These are phyloP conservation scores for Meloidogyne chitwoodi DNA, from an alignment of 1,140 invertebrate genomes.

Conservation along the genomic window DNA sequence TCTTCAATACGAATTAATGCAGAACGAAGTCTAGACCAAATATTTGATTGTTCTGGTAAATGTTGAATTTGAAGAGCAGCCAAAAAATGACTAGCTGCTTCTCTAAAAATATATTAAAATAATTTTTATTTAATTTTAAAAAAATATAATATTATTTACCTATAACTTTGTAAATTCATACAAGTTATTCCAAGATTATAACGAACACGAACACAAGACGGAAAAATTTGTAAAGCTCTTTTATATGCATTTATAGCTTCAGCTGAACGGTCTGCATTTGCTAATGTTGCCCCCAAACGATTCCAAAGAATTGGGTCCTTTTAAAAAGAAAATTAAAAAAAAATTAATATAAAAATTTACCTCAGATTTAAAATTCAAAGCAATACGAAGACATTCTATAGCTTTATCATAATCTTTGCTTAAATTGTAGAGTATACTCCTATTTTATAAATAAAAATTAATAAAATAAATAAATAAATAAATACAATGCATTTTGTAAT, in stretches of 20 bases:
- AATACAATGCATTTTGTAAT: constrained; percentile 14
- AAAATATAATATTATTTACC: constrained; percentile 65
- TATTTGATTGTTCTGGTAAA: constrained; percentile 65
- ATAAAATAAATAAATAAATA: constrained; percentile 64
- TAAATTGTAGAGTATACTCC: constrained; percentile 89
- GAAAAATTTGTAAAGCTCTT: constrained; percentile 80
- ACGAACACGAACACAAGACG: constrained; percentile 89
- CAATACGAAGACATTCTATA: constrained; percentile 86
- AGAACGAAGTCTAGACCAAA: constrained; percentile 88
- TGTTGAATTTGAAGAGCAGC: constrained; percentile 86
- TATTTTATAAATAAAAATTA: constrained; percentile 88
- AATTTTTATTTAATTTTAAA: neutral
- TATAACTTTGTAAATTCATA: constrained; percentile 88
- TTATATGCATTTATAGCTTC: constrained; percentile 94
- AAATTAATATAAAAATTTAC: constrained; percentile 60
- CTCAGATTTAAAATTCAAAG: constrained; percentile 75
- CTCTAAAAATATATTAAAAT: constrained; percentile 63
- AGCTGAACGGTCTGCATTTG: constrained; percentile 86
- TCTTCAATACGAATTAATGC: constrained; percentile 70
- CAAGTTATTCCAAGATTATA: constrained; percentile 97
- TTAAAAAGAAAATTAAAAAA: constrained; percentile 16
- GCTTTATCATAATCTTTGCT: constrained; percentile 90
- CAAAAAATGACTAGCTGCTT: constrained; percentile 90
- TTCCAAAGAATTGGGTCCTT: constrained; percentile 93
- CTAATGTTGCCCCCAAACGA: constrained; percentile 87